phyloP scores from a whole-genome alignment of 2,797 vertebrate genomes.

The Prunella strophiata region DNA sequence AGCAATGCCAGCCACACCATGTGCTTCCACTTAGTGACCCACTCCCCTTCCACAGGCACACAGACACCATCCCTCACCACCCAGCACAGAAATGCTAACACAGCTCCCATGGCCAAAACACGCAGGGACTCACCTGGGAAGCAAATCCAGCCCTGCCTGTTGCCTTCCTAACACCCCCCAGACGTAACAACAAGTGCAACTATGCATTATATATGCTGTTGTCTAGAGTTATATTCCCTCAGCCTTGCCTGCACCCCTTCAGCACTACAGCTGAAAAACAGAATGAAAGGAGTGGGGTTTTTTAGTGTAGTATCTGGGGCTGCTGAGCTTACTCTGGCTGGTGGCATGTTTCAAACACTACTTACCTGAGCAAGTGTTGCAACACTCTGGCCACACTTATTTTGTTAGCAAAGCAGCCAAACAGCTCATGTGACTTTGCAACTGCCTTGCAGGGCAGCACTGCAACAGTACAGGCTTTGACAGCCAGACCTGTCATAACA shows the following conservation, averaged over 20 bases:
- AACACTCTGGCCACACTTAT: background rate
- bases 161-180: fast-evolving
- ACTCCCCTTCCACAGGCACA: background rate
- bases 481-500: background rate
- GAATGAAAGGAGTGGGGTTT: background rate
- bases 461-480: background rate
- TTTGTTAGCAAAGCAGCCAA: background rate
- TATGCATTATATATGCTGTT: fast-evolving
- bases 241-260: fast-evolving
- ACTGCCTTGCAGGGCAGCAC: background rate
- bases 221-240: background rate
- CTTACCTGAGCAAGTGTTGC: background rate
- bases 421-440: background rate
- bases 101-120: fast-evolving
- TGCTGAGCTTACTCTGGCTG: background rate
- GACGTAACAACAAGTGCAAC: background rate
- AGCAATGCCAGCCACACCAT: background rate
- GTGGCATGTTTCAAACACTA: background rate
- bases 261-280: background rate
- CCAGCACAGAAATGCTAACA: background rate
- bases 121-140: fast-evolving
- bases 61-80: fast-evolving
- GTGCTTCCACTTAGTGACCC: background rate
- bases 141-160: background rate
- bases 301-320: background rate